These are phyloP conservation scores for human (Homo sapiens) DNA, from an alignment of 2,113 vertebrate genomes.

Conservation along the genomic window GRCh38 chr11:102026501-102027000, in stretches of 20 bases:
- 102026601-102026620: neutral
- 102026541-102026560: neutral
- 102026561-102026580: neutral
- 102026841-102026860: constrained; percentile 25
- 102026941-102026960: constrained; percentile 78
- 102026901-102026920: constrained; percentile 68
- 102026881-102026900: constrained; percentile 71
- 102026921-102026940: constrained; percentile 76
- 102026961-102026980: constrained; percentile 78
- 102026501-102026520: neutral
- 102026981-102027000: constrained; percentile 66
- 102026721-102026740: neutral
- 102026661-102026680: neutral
- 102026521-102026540: neutral
- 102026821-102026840: neutral
- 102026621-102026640: neutral
- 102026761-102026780: neutral
- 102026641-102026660: neutral
- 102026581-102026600: neutral
- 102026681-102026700: neutral
- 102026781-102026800: neutral
- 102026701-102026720: neutral
- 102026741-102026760: neutral
- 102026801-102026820: neutral
- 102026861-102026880: constrained; percentile 51